Conservation (phyloP, 2,113 vertebrate genomes). For the Scopus umbretta region DNA sequence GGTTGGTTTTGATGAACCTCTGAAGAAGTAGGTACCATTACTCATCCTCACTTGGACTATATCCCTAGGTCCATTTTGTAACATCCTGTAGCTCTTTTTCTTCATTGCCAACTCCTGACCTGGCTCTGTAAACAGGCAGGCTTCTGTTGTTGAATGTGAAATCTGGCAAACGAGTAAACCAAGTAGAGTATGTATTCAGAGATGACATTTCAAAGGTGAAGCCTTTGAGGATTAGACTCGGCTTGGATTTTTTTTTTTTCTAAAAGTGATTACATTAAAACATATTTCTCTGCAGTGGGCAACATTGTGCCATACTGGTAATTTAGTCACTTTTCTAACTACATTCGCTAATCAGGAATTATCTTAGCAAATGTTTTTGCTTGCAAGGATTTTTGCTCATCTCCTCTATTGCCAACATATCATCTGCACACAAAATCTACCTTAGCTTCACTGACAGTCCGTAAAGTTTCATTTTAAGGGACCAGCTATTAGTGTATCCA, state of each 20-base stretch:
- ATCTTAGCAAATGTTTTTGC: not conserved
- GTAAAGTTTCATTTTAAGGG: not conserved
- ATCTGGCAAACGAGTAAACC: not conserved
- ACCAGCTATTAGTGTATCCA: not conserved
- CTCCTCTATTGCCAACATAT: not conserved
- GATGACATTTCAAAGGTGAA: not conserved
- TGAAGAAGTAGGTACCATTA: not conserved
- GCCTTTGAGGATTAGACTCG: not conserved
- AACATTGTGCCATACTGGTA: not conserved
- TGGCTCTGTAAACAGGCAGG: not conserved
- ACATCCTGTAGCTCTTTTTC: not conserved
- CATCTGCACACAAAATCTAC: not conserved
- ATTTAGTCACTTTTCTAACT: not conserved
- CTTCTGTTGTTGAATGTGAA: not conserved
- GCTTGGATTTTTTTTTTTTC: not conserved
- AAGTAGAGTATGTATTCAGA: not conserved
- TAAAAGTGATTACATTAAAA: not conserved
- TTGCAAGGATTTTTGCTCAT: not conserved
- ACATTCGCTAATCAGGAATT: not conserved
- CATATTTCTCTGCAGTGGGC: not conserved
- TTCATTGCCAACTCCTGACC: not conserved
- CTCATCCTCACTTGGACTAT: not conserved
- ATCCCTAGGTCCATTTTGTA: not conserved
- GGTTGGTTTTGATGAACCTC: not conserved
- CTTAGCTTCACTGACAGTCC: not conserved